Base-by-base conservation (phyloP, 2,113 vertebrate species). In the Cygnus atratus region DNA sequence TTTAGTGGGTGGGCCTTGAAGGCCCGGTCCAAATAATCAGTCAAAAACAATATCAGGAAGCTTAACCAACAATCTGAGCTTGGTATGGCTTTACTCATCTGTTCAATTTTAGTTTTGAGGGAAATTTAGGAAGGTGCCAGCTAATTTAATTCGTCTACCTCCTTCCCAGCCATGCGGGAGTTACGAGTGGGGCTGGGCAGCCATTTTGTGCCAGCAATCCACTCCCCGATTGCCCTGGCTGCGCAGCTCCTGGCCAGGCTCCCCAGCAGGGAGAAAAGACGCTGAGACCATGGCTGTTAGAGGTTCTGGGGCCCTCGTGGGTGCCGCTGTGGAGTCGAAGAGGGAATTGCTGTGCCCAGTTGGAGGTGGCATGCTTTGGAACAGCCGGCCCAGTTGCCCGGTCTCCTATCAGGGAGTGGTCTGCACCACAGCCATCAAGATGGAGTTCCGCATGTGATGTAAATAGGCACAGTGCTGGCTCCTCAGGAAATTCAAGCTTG, bases 11-110 rank as follows among this genome's bases (percentile, higher is more conserved):
- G 92, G 78, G 74, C 88, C 91, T 91, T 25, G 78, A 87, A 91
- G 67, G 94, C 35, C 84, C 65, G 70, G 19, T 93, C 88, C 95
- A 91, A 95, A 58, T 93, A 96, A 94, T 94, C 93, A 94, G 81
- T 46, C 87, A 37, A 33, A 94, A 89, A 97, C 88, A 92, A 93
- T 97, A 61, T 84, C 92, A 96, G 94, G 95, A 96, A 96, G 74
- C 66, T 94, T 37, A 31, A 75, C 71, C 39, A 62, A 13, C 43
- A 5, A 8, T 54, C 57, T 4, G 76, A 92, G 86, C 83, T 59
- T 0, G 41, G 74, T 84, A 89, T 44, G 81, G 81, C 89, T 76
- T 92, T 76, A 71, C 92, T 96, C 92, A 89, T 91, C 77, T 24
- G 92, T 43, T 73, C 50, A 73, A 33, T 82, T 92, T 77, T 26